A percentile compares a stretch with the other conserved stretches of the same genome.
phyloP scores from a whole-genome alignment of 2,797 vertebrate genomes.

The Megalops cyprinoides region DNA sequence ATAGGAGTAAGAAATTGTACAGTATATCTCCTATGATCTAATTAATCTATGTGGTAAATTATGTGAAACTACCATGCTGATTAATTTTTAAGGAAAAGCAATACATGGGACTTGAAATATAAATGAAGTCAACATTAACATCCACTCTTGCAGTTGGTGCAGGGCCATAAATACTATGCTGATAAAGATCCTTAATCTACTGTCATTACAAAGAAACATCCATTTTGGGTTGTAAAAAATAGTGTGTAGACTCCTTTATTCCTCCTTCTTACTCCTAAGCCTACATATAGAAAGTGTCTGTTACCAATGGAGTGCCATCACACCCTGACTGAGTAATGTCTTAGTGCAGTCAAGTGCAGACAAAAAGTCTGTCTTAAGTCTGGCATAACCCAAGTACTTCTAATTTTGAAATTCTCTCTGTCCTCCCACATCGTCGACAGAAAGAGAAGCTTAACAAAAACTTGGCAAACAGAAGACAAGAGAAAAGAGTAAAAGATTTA shows the following conservation, averaged over 20 bases:
- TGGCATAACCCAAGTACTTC: background rate
- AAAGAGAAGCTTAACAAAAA: background rate
- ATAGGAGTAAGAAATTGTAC: too few species aligned
- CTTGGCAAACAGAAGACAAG: background rate
- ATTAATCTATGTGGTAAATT: too few species aligned
- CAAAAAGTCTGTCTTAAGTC: background rate
- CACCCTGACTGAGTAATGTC: background rate
- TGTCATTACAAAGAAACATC: background rate
- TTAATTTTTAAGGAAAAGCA: background rate
- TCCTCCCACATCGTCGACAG: background rate
- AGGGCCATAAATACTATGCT: background rate
- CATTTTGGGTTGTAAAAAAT: background rate
- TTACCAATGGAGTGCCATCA: background rate
- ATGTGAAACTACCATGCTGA: too few species aligned
- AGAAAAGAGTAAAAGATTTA: background rate
- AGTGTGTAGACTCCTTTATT: background rate
- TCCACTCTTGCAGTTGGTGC: background rate
- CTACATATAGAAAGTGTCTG: background rate
- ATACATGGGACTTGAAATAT: background rate
- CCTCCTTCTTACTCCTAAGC: too few species aligned
- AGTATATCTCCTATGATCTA: too few species aligned
- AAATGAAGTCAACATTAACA: background rate
- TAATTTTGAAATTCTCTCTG: background rate
- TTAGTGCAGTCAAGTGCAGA: too few species aligned
- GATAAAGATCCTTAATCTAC: background rate